A percentile compares a stretch with the other conserved stretches of the same genome.
phyloP scores from a whole-genome alignment of 2,113 vertebrate genomes.

The Glareola pratincola region DNA sequence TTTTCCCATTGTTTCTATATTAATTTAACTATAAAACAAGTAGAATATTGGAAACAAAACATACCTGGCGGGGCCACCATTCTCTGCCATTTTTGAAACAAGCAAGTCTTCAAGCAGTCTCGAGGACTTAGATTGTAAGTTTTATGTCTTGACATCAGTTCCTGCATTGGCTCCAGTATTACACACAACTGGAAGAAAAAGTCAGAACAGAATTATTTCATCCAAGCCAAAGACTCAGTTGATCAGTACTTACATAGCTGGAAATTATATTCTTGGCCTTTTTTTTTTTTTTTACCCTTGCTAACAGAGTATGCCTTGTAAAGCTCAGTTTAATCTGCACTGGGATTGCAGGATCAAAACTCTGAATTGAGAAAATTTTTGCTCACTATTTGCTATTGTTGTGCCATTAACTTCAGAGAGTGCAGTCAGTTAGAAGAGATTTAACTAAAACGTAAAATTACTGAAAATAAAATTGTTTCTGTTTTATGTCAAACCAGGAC shows the following conservation, averaged over 20 bases:
- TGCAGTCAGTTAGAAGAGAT: background rate
- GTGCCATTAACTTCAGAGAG: background rate
- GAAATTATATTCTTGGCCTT: background rate
- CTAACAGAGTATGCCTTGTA: background rate
- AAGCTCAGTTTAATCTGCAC: background rate
- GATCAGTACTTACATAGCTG: background rate
- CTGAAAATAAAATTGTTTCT: background rate
- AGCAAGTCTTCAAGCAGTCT: slow-evolving; percentile 98
- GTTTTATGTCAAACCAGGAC: background rate
- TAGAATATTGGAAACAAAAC: background rate
- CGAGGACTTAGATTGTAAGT: slow-evolving; percentile 98
- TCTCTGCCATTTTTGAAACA: slow-evolving; percentile 99
- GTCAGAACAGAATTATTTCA: slow-evolving; percentile 1
- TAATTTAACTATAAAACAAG: background rate
- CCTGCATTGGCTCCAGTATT: slow-evolving; percentile 99
- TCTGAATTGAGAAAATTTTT: background rate
- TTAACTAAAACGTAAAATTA: background rate
- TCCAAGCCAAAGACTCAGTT: background rate
- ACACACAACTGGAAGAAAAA: slow-evolving; percentile 91
- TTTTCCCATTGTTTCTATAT: background rate
- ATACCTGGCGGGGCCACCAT: slow-evolving; percentile 99
- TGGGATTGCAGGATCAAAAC: background rate
- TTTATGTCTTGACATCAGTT: slow-evolving; percentile 99
- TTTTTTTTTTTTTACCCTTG: background rate
- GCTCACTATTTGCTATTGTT: background rate